Base-by-base conservation (phyloP, 2,888 invertebrate genomes). In the Drosophila tanythrix region DNA sequence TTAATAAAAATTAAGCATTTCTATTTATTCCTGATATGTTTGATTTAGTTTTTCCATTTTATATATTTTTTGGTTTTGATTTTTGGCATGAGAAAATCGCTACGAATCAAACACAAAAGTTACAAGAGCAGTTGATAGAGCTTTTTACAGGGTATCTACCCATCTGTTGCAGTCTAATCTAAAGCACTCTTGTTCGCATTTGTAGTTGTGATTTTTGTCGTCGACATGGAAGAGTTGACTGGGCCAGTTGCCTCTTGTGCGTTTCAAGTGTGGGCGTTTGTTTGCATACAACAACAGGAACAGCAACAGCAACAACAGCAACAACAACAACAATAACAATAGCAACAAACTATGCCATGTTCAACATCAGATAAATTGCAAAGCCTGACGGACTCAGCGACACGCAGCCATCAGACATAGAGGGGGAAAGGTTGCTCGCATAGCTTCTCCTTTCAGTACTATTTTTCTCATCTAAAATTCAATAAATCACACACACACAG, bases 321-420 rank as follows among this genome's bases (percentile, higher is more conserved):
- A 33, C 8, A 69, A 46, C 52, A 60, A 52, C 15, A n/a, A 27
- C n/a, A 48, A 33, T 27, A 57, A 56, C 40, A 62, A 61, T 40
- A 25, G 38, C 53, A 27, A 53, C 67, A 63, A 81, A 79, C 65
- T 83, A 83, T 90, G 90, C 89, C 89, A 89, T 90, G 91, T 90
- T 90, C 76, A 81, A 87, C 81, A 89, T 89, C 89, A 89, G 89
- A 89, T 89, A 90, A 89, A 88, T 84, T 74, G 84, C 82, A 82
- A 79, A 75, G 75, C 77, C 75, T 76, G 79, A 70, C 74, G 77
- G 81, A 77, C 70, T 61, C 58, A 40, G 36, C 57, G 79, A 86
- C 88, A 83, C 76, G 84, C 89, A 89, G 89, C 56, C 74, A 88
- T 66, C 68, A 67, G 65, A 36, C 57, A 35, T 29, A n/a, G 25